Conservation (phyloP, 2,113 vertebrate genomes). For the Pungitius pungitius region DNA sequence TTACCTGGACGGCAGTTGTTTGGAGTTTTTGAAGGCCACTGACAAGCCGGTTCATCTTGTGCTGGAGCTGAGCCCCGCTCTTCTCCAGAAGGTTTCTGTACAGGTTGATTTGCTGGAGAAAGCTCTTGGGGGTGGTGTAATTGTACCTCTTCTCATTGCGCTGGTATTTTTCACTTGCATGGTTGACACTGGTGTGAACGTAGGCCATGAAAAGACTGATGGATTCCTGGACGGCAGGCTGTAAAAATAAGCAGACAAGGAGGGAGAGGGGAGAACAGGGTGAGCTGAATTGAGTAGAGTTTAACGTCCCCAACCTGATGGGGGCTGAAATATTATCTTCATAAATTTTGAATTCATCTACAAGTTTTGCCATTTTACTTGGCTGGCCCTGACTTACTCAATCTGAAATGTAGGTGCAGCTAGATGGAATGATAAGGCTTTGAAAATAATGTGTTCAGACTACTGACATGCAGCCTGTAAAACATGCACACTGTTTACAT, state of each 20-base stretch:
- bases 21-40: conserved; percentile 84
- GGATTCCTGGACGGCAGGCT: conserved; percentile 83
- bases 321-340: conserved; percentile 77
- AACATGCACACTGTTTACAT: conserved; percentile 71
- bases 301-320: conserved; percentile 77
- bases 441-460: conserved; percentile 79
- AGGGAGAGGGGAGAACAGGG: conserved; percentile 58
- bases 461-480: conserved; percentile 68
- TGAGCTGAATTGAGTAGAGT: conserved; percentile 75
- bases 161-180: conserved; percentile 82
- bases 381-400: conserved; percentile 82
- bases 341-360: conserved; percentile 84
- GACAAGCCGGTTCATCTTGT: conserved; percentile 80
- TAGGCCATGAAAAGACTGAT: conserved; percentile 88
- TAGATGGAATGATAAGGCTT: conserved; percentile 78
- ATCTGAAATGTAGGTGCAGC: conserved; percentile 82
- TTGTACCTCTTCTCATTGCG: conserved; percentile 82
- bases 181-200: conserved; percentile 83
- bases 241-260: conserved; percentile 76
- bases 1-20: conserved; percentile 84
- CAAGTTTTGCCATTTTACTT: conserved; percentile 80
- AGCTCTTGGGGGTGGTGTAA: conserved; percentile 86
- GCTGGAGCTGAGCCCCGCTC: conserved; percentile 75
- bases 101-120: conserved; percentile 86
- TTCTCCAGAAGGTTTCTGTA: conserved; percentile 83